Conservation (phyloP, 2,113 vertebrate species). For the Ictidomys tridecemlineatus region DNA sequence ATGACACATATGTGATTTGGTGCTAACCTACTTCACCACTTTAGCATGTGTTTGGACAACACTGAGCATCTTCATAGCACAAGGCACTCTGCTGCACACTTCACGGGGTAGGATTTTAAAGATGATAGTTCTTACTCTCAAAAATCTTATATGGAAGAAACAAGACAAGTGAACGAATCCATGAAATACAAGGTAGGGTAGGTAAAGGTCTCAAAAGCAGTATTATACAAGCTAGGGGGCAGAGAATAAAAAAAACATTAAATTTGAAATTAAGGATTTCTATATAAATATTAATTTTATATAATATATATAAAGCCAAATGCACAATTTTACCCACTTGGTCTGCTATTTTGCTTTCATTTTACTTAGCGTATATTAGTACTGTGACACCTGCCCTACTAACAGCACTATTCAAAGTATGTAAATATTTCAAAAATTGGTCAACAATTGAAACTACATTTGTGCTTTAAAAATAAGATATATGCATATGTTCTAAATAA, state of each 20-base stretch:
- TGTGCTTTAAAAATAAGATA: background rate
- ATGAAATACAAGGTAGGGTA: background rate
- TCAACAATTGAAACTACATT: background rate
- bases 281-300: background rate
- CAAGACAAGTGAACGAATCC: background rate
- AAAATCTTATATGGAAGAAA: background rate
- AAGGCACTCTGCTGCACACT: background rate
- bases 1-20: background rate
- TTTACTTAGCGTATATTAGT: background rate
- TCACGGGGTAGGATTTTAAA: background rate
- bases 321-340: background rate
- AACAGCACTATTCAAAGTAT: background rate
- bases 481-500: background rate
- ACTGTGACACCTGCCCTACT: background rate
- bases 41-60: background rate
- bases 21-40: background rate
- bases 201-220: background rate
- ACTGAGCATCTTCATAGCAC: background rate
- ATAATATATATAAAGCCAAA: background rate
- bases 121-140: background rate
- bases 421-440: constrained; percentile 19
- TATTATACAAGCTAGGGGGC: background rate
- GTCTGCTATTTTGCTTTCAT: background rate
- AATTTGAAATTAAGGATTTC: constrained; percentile 34
- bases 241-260: background rate